These are phyloP conservation scores for Tetragonisca angustula DNA, from an alignment of 2,888 invertebrate genomes.

Conservation along the genomic window DNA sequence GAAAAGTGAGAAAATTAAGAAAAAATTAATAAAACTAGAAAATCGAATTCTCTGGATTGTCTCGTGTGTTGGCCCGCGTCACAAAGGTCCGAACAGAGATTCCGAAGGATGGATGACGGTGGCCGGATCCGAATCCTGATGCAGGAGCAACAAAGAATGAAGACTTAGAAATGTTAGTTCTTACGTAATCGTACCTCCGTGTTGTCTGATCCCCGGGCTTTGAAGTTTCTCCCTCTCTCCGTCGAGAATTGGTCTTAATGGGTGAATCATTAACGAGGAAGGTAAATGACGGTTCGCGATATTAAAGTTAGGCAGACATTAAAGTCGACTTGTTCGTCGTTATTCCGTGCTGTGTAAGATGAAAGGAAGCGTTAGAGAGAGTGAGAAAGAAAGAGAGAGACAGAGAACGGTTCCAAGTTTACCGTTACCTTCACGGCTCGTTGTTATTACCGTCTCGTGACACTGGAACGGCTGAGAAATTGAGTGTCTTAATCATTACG, in stretches of 20 bases:
- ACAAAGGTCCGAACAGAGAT: slow-evolving; percentile 13
- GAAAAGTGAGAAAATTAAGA: too few species aligned
- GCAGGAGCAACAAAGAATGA: slow-evolving; percentile 27
- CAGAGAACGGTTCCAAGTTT: slow-evolving; percentile 50
- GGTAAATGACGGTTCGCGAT: slow-evolving; percentile 51
- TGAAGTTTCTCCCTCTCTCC: slow-evolving; percentile 57
- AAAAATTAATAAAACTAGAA: too few species aligned
- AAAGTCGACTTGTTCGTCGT: slow-evolving; percentile 61
- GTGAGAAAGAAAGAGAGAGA: not conserved
- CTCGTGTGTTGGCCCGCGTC: not conserved
- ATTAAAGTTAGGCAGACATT: slow-evolving; percentile 63
- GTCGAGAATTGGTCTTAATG: slow-evolving; percentile 60
- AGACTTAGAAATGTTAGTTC: slow-evolving; percentile 44
- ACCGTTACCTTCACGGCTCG: slow-evolving; percentile 37
- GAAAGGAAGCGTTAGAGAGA: slow-evolving; percentile 38
- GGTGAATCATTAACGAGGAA: slow-evolving; percentile 55
- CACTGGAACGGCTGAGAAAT: slow-evolving; percentile 55
- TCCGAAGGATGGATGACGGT: not conserved
- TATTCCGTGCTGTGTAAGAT: slow-evolving; percentile 42
- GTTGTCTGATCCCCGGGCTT: slow-evolving; percentile 47
- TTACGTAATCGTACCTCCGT: slow-evolving; percentile 43
- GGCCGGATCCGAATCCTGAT: slow-evolving; percentile 8
- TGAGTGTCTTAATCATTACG: slow-evolving; percentile 58
- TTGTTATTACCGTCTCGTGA: slow-evolving; percentile 54
- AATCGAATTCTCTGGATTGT: not conserved